phyloP scores from a whole-genome alignment of 2,113 vertebrate species.

The Ailuropoda melanoleuca region DNA sequence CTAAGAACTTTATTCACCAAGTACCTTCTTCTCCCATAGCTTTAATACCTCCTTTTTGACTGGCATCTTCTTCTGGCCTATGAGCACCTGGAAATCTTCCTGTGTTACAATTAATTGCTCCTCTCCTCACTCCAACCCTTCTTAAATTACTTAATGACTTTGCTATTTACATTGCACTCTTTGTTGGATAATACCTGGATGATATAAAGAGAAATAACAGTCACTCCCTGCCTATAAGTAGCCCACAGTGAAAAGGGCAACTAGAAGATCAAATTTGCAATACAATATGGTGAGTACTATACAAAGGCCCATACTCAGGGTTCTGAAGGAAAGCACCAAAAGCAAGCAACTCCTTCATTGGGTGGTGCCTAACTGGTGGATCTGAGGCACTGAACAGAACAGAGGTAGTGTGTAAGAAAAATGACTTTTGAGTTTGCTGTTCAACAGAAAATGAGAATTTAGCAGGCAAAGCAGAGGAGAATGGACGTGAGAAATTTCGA shows the following conservation, averaged over 20 bases:
- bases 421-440: background rate
- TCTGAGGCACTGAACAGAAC: background rate
- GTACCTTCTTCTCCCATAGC: background rate
- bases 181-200: background rate
- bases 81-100: background rate
- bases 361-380: no score
- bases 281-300: background rate
- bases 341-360: background rate
- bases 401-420: background rate
- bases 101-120: background rate
- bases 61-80: background rate
- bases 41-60: background rate
- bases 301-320: background rate
- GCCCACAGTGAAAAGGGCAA: background rate
- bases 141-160: background rate
- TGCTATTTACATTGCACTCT: background rate
- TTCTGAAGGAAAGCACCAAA: background rate
- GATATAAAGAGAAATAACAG: background rate
- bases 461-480: background rate
- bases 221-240: background rate
- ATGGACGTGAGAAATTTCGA: no score
- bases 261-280: background rate
- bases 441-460: background rate
- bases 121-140: background rate
- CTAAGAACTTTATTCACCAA: background rate